Conservation (phyloP, 2,797 vertebrate genomes). For the Smutsia temminckii region DNA sequence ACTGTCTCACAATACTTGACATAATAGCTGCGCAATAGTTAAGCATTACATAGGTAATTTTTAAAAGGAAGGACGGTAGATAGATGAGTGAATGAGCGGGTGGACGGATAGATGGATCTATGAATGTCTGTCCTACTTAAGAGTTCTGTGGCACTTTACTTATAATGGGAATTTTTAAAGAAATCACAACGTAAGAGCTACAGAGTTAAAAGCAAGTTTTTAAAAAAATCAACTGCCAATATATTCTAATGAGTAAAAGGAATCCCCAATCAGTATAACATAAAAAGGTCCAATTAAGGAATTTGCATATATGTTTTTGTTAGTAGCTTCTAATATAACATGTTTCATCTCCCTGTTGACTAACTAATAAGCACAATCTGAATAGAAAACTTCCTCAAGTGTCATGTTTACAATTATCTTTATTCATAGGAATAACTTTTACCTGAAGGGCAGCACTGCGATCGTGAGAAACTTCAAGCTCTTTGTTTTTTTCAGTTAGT, state of each 20-base stretch:
- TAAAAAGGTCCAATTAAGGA: not conserved
- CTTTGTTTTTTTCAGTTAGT: slow-evolving; percentile 89
- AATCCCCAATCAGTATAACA: not conserved
- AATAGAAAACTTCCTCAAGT: slow-evolving; percentile 5
- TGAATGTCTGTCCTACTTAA: not conserved
- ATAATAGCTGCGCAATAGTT: not conserved
- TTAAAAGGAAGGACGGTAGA: not conserved
- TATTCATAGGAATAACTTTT: slow-evolving; percentile 47
- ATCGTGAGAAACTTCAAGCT: slow-evolving; percentile 88
- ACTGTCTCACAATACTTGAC: not conserved
- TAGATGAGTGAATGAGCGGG: not conserved
- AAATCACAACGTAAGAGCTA: not conserved
- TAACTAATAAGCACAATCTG: not conserved
- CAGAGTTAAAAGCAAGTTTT: not conserved
- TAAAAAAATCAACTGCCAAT: not conserved
- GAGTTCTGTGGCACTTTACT: not conserved
- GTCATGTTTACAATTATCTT: not conserved
- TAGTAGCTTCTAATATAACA: not conserved
- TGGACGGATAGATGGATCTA: not conserved
- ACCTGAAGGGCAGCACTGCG: slow-evolving; percentile 89
- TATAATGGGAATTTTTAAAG: not conserved
- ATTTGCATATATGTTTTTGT: not conserved
- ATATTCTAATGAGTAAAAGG: slow-evolving; percentile 1
- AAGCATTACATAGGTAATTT: not conserved
- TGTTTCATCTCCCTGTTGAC: not conserved